A percentile compares a stretch with the other conserved stretches of the same genome.
Conservation (phyloP, 2,113 vertebrate species). For the Melanostigma gelatinosum region DNA sequence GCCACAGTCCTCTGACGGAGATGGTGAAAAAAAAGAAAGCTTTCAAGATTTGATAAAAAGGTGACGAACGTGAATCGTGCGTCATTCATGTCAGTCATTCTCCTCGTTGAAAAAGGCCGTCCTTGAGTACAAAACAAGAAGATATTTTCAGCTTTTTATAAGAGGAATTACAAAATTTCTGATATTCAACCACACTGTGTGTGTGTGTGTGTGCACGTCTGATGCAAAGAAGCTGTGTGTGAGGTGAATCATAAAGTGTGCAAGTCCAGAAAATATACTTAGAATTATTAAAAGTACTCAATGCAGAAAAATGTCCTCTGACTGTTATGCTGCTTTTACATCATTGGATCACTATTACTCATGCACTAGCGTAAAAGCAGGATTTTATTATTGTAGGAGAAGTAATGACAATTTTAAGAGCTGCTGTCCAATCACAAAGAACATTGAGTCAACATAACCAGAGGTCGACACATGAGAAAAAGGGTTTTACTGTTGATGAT, state of each 20-base stretch:
- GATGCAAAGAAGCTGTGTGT: background rate
- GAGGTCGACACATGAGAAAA: background rate
- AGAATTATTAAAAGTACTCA: background rate
- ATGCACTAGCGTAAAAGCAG: background rate
- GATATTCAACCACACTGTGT: slow-evolving; percentile 4
- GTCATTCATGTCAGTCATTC: background rate
- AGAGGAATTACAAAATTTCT: background rate
- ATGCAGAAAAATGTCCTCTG: background rate
- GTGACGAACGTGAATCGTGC: background rate
- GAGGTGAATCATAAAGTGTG: background rate
- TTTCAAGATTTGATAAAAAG: slow-evolving; percentile 15
- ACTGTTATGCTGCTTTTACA: background rate
- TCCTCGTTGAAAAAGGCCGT: accelerated
- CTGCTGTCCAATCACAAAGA: slow-evolving; percentile 4
- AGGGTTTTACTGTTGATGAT: background rate
- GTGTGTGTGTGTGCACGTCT: background rate
- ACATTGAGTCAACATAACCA: slow-evolving; percentile 3
- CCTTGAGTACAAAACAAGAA: slow-evolving; percentile 11
- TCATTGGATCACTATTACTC: background rate
- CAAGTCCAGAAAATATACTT: background rate
- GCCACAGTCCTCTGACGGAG: background rate
- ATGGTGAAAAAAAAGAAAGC: background rate
- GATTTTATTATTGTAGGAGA: background rate
- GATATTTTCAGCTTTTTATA: background rate
- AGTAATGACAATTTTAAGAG: background rate